Base-by-base conservation (phyloP, 2,888 invertebrate genomes). In the Dioctria linearis region DNA sequence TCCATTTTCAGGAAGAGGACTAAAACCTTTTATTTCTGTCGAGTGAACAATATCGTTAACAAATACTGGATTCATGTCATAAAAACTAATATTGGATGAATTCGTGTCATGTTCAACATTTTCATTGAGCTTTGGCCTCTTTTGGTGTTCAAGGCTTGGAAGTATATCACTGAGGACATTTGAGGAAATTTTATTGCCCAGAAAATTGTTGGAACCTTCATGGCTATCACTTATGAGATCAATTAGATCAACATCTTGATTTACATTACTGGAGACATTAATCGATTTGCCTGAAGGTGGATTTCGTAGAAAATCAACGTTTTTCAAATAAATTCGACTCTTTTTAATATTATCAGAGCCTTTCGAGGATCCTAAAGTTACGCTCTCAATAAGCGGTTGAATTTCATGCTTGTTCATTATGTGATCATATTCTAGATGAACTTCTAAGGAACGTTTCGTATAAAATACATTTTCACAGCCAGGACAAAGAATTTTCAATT, bases 361-460 rank as follows among this genome's bases (percentile, higher is more conserved):
- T 63, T 25, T 5, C 4, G 37, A 75, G 8, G 42, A 39, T 3
- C n/a, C 37, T 2, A 49, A 57, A 3, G 42, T 63, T 61, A 69
- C 91, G 11, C n/a, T 91, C 85, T 90, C 91, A 0, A 92, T 87
- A 87, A 93, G 90, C 86, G 90, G 90, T 83, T 90, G 90, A 2
- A 92, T 88, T 85, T 93, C 93, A 83, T 90, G 90, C 80, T 90
- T 90, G 51, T 90, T 90, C 90, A 94, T 92, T 86, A 92, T 91
- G 86, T 94, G 94, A 86, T 94, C 94, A 84, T 92, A 91, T 40
- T 92, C 90, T 4, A 94, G 88, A 86, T 94, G 94, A 4, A 91
- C 90, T 83, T 92, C 89, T 0, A 94, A 87, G 0, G 93, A 92
- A 84, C 92, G 91, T 84, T 91, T 91, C 8, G 91, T 91, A 84